Percentiles rank a stretch among this genome's conserved stretches.
Conservation (phyloP, 2,888 invertebrate genomes). For the Tiliacea citrago region DNA sequence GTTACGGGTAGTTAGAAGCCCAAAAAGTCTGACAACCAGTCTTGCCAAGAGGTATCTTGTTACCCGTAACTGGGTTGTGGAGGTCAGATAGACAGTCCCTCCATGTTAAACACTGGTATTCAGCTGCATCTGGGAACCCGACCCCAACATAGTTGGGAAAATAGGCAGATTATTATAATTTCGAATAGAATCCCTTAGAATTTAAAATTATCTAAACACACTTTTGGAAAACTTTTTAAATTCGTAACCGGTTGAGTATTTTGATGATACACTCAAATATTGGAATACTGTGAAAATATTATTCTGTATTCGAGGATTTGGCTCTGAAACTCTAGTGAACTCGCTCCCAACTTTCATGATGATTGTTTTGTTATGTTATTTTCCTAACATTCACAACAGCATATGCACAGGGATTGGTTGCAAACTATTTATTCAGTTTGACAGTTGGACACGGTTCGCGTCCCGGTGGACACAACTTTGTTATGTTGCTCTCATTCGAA, state of each 20-base stretch:
- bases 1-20: no score
- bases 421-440: constrained; percentile 51
- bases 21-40: no score
- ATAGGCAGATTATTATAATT: no score
- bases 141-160: no score
- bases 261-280: not conserved
- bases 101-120: no score
- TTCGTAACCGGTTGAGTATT: not conserved
- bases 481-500: constrained; percentile 7
- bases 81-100: no score
- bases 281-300: not conserved
- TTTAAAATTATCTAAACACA: not conserved
- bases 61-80: no score
- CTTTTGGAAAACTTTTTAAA: not conserved
- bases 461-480: constrained; percentile 41
- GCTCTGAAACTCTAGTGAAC: not conserved
- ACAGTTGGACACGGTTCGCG: constrained; percentile 34
- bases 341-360: constrained; percentile 6
- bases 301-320: not conserved
- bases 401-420: constrained; percentile 23
- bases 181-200: no score
- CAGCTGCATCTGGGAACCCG: no score
- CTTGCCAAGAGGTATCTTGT: no score
- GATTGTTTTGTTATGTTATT: constrained; percentile 34
- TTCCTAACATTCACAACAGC: constrained; percentile 17